Base-by-base conservation (phyloP, 2,888 invertebrate species). In the Lypha dubia region DNA sequence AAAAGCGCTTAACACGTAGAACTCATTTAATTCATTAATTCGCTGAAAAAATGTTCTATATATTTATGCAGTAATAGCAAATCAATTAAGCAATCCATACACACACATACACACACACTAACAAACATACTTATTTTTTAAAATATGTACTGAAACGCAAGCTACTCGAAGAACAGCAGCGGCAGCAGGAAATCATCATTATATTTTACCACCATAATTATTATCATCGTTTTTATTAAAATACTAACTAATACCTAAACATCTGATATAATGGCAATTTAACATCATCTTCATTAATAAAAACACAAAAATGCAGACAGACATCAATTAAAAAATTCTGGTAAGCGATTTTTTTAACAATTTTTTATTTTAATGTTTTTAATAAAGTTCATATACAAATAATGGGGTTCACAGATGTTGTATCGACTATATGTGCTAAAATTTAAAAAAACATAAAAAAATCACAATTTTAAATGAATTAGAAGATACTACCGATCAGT, bases 1-100 rank as follows among this genome's bases (percentile, higher is more conserved):
- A 84, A 68, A 81, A 81, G 83, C 84, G 84, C 84, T 84, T 84
- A 75, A 74, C 44, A 79, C 76, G 41, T n/a, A 49, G 35, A 32
- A 71, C 24, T 65, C 46, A 58, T 58, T 65, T 3, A 65, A 62
- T 22, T 65, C 56, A 51, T 70, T 20, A 28, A 62, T 24, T 46
- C 44, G 38, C 67, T 51, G 35, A 38, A 46, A 22, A 38, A 56
- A 70, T 13, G 28, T 74, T 44, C 28, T 44, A 41, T 20, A 46
- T 32, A 44, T 46, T 63, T 44, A 44, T 67, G 63, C 51, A 8
- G 22, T 17, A 38, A 44, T 17, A 63, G 0, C 8, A n/a, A 74
- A 35, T 20, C 44, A 65, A 44, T 58, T 20, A 63, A 28, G 20
- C 44, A 56, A 8, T 15, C 35, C 58, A 60, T 20, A 46, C n/a